Evolutionary conservation across 2,113 vertebrate genomes (phyloP), one percentile per base, ranked within the genome.

Genomic region (Polyodon spathula): DNA sequence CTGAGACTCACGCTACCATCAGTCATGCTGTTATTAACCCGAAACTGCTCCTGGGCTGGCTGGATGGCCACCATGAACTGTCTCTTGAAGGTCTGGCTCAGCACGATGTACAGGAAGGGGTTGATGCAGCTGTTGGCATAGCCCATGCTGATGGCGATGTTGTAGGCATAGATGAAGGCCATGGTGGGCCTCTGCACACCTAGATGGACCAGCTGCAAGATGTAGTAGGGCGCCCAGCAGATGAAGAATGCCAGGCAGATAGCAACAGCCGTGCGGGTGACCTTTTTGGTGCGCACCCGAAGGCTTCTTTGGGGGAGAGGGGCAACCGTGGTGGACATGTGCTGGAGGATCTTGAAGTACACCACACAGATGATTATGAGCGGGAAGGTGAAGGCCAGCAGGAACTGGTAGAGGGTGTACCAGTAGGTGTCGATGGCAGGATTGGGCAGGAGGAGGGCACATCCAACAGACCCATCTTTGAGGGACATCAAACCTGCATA

Each of bases 371-470:
- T 93, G 54, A 92, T 73, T 38, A 67, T 44, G 52, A 92, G 9
- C 0, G 91, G 90, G 58, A 91, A 70, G 0, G 89, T 89, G 10
- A 92, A 93, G 1, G 89, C 88, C 64, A 93, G 68, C 73, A 87
- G 78, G 75, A 93, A 92, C 75, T 91, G 90, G 50, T 92, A 92
- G 56, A 93, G 84, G 0, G 91, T 93, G 70, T 90, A 93, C 90
- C 90, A 93, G 67, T 88, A 92, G 44, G 81, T 84, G 67, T 85
- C 75, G 0, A 74, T 84, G 67, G 82, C 74, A 0, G 87, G 86
- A 63, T 92, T 77, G 41, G 91, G 91, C 44, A 92, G 82, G 46
- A 92, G 73, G 61, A 93, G 84, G 5, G 86, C 89, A 2, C 91
- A 93, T 58, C 87, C 88, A 27, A 89, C 84, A 0, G 81, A 76